Conservation (phyloP, 2,797 vertebrate genomes). For the Margarornis squamiger region DNA sequence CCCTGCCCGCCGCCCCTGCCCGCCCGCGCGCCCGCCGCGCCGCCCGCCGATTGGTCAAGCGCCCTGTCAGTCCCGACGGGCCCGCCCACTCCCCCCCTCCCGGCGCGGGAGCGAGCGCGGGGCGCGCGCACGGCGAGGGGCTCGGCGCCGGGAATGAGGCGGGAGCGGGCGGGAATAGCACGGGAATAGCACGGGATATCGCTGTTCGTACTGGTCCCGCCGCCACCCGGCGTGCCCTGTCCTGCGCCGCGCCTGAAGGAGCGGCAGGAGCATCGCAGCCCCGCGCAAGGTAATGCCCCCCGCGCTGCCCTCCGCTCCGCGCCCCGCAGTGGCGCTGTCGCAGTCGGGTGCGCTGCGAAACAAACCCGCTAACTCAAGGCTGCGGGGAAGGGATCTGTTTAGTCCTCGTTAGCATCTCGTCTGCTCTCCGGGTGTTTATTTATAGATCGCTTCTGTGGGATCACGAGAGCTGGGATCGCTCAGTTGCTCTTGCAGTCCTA, state of each 20-base stretch:
- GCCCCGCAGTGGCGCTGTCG: background rate
- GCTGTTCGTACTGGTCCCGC: background rate
- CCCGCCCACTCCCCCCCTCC: background rate
- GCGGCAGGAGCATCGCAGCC: background rate
- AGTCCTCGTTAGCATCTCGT: background rate
- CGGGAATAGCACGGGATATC: background rate
- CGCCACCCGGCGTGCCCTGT: background rate
- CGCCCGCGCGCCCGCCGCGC: background rate
- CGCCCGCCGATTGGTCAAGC: background rate
- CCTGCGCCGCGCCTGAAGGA: background rate
- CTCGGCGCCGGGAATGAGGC: background rate
- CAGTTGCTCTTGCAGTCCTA: background rate
- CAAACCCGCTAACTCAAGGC: background rate
- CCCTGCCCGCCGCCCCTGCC: no score
- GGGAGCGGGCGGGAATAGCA: background rate
- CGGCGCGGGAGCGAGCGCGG: background rate
- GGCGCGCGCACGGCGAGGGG: background rate
- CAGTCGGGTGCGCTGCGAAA: background rate
- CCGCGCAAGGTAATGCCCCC: conserved; percentile 4
- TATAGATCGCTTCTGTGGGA: background rate
- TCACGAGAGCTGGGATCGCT: background rate
- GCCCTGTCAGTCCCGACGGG: background rate
- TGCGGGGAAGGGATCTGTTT: background rate
- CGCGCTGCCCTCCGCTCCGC: background rate
- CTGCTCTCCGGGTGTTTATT: background rate